These are phyloP conservation scores for Planococcus citri DNA, from an alignment of 1,140 invertebrate genomes.

Conservation along the genomic window DNA sequence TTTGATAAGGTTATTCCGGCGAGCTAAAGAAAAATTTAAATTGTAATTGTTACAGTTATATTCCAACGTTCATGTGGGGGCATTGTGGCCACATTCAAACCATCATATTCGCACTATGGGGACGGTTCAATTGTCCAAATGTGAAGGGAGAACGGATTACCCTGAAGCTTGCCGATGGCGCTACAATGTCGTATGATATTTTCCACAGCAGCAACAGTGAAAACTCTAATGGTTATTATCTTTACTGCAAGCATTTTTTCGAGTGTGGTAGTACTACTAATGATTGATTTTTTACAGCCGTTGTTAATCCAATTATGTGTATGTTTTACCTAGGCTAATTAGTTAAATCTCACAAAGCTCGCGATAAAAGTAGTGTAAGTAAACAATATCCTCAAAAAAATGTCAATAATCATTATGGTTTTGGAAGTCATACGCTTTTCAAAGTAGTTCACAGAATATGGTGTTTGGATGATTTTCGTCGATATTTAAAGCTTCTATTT, in stretches of 20 bases:
- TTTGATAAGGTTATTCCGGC: too few species aligned
- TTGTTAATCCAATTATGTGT: neutral
- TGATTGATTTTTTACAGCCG: neutral
- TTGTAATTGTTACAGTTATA: slow-evolving; percentile 1
- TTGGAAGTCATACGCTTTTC: too few species aligned
- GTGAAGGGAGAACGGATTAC: neutral
- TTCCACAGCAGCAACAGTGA: neutral
- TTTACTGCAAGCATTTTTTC: too few species aligned
- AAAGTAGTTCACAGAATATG: too few species aligned
- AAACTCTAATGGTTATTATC: neutral
- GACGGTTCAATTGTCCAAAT: neutral
- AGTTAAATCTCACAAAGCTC: too few species aligned
- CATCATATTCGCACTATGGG: slow-evolving; percentile 9
- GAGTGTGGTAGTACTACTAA: neutral
- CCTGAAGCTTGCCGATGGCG: neutral
- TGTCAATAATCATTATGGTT: too few species aligned
- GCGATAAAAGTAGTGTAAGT: too few species aligned
- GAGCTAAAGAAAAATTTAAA: too few species aligned
- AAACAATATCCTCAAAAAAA: too few species aligned
- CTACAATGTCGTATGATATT: slow-evolving; percentile 6
- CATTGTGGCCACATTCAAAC: slow-evolving; percentile 16
- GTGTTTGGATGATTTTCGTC: too few species aligned
- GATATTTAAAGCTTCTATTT: too few species aligned
- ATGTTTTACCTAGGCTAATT: neutral
- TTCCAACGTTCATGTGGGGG: slow-evolving; percentile 3